Evolutionary conservation across 2,888 invertebrate species (phyloP), one percentile per base, ranked within the genome.

Genomic region (Unio pictorum): DNA sequence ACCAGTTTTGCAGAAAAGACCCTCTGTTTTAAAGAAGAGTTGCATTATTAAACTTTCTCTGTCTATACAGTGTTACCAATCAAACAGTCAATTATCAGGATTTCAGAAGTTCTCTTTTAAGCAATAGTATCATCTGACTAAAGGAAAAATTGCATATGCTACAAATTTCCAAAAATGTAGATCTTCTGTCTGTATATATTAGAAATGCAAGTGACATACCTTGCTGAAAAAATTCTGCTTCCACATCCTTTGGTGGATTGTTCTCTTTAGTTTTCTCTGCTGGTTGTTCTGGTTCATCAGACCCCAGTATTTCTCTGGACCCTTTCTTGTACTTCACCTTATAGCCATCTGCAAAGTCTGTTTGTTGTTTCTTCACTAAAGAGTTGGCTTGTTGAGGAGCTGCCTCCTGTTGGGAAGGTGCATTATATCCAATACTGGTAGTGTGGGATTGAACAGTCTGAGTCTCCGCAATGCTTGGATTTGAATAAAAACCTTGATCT

Each of bases 191-290:
- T 15, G 15, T 45, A 45, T 45, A 15, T 4, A 45, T 55, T 59
- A 54, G 6, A 63, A 20, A 63, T 54, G 28, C n/a, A 55, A 23
- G 20, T 7, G 17, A 18, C 68, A 4, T 59, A 76, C 76, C 73
- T 74, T 76, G 76, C n/a, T 74, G 71, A 66, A 76, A 70, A 55
- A 76, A 76, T 30, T 69, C 73, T 58, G 66, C 70, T 17, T 76
- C 76, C 34, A 69, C 28, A 61, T 65, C 23, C 8, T 58, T 59
- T 59, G 58, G 45, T 23, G 26, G 17, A 17, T 54, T 61, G 56
- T 60, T 69, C 57, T 60, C 58, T 4, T 66, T 66, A 5, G 55
- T 34, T 28, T 55, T 58, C 26, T 66, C 30, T 2, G 57, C 66
- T 60, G 66, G 68, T 34, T 55, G 64, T 17, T 72, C 73, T 45